These are phyloP conservation scores for Dryococelus australis DNA, from an alignment of 2,888 invertebrate species.

Conservation along the genomic window DNA sequence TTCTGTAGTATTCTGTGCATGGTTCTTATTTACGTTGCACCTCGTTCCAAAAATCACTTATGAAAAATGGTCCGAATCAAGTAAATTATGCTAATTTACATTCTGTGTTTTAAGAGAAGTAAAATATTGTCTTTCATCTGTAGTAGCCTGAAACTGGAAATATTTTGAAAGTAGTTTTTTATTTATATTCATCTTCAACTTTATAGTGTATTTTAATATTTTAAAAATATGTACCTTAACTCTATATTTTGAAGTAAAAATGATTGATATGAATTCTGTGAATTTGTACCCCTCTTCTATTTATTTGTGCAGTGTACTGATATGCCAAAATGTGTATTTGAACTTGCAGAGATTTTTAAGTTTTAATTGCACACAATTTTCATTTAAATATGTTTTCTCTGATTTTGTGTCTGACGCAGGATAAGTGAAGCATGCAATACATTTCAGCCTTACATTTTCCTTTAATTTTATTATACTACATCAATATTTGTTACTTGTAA, in stretches of 20 bases:
- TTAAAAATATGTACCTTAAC: not conserved
- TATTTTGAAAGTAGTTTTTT: not conserved
- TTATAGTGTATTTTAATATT: constrained; percentile 4
- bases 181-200: not conserved
- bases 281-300: not conserved
- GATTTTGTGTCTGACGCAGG: not conserved
- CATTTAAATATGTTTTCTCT: not conserved
- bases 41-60: not conserved
- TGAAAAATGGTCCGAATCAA: not conserved
- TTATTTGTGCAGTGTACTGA: not conserved
- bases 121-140: not conserved
- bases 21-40: not conserved
- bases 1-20: constrained; percentile 9
- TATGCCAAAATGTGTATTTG: not conserved
- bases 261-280: not conserved
- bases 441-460: not conserved
- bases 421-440: not conserved
- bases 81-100: not conserved
- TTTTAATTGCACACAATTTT: not conserved
- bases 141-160: not conserved
- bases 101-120: not conserved
- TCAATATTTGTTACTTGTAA: not conserved
- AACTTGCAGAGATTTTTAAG: not conserved
- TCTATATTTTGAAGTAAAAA: not conserved
- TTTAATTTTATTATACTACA: not conserved